Evolutionary conservation across 2,888 invertebrate species (phyloP), one percentile per base, ranked within the genome.

Genomic region (Rhabditoides inermis): DNA sequence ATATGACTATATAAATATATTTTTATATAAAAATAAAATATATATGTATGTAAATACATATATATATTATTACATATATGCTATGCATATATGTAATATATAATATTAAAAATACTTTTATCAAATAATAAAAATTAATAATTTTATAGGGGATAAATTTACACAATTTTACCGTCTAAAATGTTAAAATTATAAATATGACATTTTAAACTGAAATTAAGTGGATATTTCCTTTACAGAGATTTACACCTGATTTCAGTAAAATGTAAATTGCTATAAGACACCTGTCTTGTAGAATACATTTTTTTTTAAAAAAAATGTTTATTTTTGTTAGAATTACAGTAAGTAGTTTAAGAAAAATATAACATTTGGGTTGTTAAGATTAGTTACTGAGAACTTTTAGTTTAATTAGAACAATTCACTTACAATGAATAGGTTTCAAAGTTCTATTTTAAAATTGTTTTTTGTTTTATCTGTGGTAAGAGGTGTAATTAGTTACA

Each of bases 401-500:
- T 65, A 65, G 60, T 65, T 65, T 65, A 65, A 54, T 53, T 58
- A 65, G 65, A 63, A 65, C 61, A 50, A 49, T 53, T 63, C 58
- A 65, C 56, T 65, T 65, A 63, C 63, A 65, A 58, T 65, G 58
- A 63, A 47, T 48, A 55, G 65, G 65, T 59, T 60, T 57, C 23
- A 57, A 61, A 59, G 56, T 63, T 59, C 59, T 67, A 49, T 65
- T 45, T 49, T 62, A 18, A 57, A 55, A 30, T 23, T 61, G n/a
- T 59, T 60, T 56, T 58, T 63, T 53, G 18, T 64, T 51, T 51
- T 61, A 27, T 53, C 62, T 53, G 28, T 64, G 37, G 32, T 61
- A 28, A 56, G 59, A 36, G 30, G 58, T 53, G n/a, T 63, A 30
- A 51, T 65, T 40, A 60, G 61, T 55, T 63, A 59, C 62, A 45